These are phyloP conservation scores for Macropus fuliginosus DNA, from an alignment of 2,797 vertebrate genomes.

Conservation along the genomic window DNA sequence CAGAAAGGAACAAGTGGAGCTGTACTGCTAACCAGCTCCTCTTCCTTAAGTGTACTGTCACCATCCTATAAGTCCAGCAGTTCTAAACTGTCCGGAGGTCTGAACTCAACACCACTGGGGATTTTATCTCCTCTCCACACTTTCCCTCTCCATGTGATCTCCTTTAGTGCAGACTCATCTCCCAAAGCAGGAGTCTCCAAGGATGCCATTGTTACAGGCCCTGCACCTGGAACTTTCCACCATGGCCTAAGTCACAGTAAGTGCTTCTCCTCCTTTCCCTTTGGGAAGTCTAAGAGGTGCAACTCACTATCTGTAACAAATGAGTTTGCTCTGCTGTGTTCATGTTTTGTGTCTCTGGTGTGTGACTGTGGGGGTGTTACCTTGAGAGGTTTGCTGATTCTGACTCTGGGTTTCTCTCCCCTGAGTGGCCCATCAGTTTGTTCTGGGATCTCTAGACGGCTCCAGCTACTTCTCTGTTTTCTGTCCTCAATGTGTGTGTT, in stretches of 20 bases:
- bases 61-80: conserved; percentile 86
- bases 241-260: conserved; percentile 89
- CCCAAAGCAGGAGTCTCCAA: conserved; percentile 87
- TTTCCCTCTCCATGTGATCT: conserved; percentile 88
- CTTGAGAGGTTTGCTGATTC: conserved; percentile 5
- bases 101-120: conserved; percentile 85
- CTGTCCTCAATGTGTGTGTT: conserved; percentile 79
- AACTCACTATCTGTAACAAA: not conserved
- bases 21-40: conserved; percentile 85
- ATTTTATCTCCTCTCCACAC: conserved; percentile 86
- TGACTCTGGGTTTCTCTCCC: conserved; percentile 9
- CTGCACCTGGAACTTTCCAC: conserved; percentile 89
- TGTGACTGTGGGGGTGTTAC: conserved; percentile 56
- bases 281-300: not conserved
- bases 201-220: conserved; percentile 89
- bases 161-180: conserved; percentile 87
- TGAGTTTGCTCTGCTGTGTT: conserved; percentile 50
- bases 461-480: conserved; percentile 65
- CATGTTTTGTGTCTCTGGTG: conserved; percentile 53
- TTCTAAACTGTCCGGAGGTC: conserved; percentile 85
- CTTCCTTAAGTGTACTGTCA: conserved; percentile 87
- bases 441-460: conserved; percentile 60
- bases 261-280: conserved; percentile 58
- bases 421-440: not conserved
- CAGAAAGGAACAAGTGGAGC: conserved; percentile 87